Percentiles rank a stretch among this genome's conserved stretches.
Evolutionary conservation across 2,113 vertebrate species (phyloP).

Genomic region (Antechinus stuartii): DNA sequence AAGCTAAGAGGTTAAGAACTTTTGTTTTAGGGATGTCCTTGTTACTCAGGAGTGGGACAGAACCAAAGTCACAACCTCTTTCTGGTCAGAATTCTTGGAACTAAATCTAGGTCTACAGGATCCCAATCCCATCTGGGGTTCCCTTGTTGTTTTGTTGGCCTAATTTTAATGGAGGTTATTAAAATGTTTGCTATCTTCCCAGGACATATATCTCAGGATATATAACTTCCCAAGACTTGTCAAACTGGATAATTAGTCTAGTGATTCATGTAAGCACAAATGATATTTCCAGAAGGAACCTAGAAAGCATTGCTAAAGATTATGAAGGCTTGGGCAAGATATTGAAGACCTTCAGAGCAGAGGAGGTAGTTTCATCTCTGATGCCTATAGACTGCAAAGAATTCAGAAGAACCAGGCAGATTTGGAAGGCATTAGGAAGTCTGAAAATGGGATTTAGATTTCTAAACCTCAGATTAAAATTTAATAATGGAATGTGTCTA

Average conservation of each 20-base stretch:
- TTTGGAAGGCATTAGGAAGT: neutral
- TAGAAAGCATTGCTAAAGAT: neutral
- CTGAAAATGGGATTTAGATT: neutral
- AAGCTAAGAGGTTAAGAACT: neutral
- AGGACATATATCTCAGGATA: neutral
- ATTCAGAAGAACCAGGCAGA: neutral
- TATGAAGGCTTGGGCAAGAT: neutral
- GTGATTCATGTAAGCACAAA: neutral
- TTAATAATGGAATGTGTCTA: neutral
- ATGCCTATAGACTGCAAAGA: neutral
- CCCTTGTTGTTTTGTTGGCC: neutral
- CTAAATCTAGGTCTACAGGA: neutral
- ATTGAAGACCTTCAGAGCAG: neutral
- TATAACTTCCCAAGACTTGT: neutral
- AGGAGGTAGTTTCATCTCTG: neutral
- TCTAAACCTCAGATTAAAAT: neutral
- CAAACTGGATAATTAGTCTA: neutral
- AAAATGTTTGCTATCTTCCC: neutral
- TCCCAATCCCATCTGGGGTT: neutral
- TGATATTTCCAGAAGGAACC: neutral
- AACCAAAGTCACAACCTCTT: neutral
- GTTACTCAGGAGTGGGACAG: neutral
- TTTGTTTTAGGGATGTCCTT: neutral
- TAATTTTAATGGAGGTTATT: neutral
- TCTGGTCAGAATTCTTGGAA: neutral